Base-by-base conservation (phyloP, 2,797 vertebrate species). In the Graptemys geographica region DNA sequence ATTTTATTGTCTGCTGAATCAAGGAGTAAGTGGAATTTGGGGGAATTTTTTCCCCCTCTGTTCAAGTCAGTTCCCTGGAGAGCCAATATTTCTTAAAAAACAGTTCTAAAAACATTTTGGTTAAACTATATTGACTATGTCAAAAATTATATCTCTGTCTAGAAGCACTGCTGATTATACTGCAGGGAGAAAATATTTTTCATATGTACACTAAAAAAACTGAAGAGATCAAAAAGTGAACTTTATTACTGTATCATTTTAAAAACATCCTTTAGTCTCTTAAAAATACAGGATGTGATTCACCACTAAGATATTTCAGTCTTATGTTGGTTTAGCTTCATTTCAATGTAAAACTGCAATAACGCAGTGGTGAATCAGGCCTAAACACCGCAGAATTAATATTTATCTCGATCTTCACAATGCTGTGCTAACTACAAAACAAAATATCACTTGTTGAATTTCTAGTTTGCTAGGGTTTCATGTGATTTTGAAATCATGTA, bases 391-490 rank as follows among this genome's bases (percentile, higher is more conserved):
- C 23, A 76, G 41, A 76, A 76, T 76, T 27, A 27, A 47, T 76
- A 44, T 47, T 47, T 25, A 44, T 47, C 41, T 44, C 41, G 3
- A 47, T 76, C 72, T 27, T 25, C 74, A n/a, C 87, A 79, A 76
- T 41, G 7, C 33, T 8, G 25, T 8, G 88, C 72, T n/a, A 90
- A 86, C 1, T 0, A 53, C 83, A 41, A 37, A 33, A 95, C 80
- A 92, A 94, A 90, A 89, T 6, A 57, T 59, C 90, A 11, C 53
- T 89, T 88, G 88, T 44, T 76, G 79, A 84, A 85, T 93, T 59
- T 79, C 81, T 74, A 13, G 8, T n/a, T 25, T 52, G 41, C 56
- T 21, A 74, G 57, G 1, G 83, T 53, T 33, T 21, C 25, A 85
- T 95, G 88, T 3, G 0, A 59, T 78, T 78, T 79, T n/a, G 57